phyloP scores from a whole-genome alignment of 2,888 invertebrate species.

The Trachelus troglodyta region DNA sequence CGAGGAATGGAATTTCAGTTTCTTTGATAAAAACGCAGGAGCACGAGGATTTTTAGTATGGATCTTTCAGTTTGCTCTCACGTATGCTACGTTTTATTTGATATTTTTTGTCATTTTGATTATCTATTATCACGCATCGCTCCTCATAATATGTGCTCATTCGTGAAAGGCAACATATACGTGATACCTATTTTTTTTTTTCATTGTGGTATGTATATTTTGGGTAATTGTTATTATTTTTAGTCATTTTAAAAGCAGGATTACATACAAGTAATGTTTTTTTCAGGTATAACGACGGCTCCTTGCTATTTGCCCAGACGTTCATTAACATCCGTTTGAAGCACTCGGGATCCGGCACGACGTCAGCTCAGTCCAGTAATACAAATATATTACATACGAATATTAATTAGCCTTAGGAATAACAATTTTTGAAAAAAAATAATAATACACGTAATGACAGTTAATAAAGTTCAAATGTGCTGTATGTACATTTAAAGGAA shows the following conservation, averaged over 20 bases:
- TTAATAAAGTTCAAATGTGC: too few species aligned
- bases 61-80: conserved; percentile 41
- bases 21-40: conserved; percentile 27
- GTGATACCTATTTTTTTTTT: background rate
- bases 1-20: conserved; percentile 22
- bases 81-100: conserved; percentile 44
- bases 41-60: conserved; percentile 36
- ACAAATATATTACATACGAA: background rate
- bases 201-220: background rate
- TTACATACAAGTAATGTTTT: background rate
- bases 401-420: background rate
- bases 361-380: background rate
- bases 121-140: conserved; percentile 52
- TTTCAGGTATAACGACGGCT: background rate
- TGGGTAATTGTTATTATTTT: background rate
- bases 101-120: conserved; percentile 48
- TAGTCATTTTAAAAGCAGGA: background rate
- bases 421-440: background rate
- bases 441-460: background rate
- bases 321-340: background rate
- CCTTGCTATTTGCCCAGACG: background rate
- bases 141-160: conserved; percentile 49
- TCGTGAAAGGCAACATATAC: conserved; percentile 17
- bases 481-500: too few species aligned
- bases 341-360: background rate